Conservation (phyloP, 2,888 invertebrate species). For the Xylota segnis region DNA sequence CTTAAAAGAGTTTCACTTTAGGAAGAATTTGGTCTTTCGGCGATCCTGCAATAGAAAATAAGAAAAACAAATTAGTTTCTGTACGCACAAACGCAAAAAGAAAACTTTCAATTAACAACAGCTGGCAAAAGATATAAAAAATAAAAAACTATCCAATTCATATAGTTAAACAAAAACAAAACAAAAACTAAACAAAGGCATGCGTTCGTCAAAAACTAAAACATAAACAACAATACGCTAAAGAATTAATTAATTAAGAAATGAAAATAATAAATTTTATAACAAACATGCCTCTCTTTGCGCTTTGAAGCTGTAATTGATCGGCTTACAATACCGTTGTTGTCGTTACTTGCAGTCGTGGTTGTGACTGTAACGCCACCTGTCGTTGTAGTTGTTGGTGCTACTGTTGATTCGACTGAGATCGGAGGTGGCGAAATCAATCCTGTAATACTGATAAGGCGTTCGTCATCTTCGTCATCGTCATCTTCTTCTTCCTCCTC, state of each 20-base stretch:
- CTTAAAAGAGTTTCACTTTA: slow-evolving; percentile 62
- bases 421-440: slow-evolving; percentile 28
- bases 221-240: slow-evolving; percentile 13
- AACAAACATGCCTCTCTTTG: slow-evolving; percentile 75
- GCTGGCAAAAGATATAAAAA: slow-evolving; percentile 30
- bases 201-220: slow-evolving; percentile 20
- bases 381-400: slow-evolving; percentile 25
- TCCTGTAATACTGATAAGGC: slow-evolving; percentile 70
- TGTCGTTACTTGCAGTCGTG: slow-evolving; percentile 53
- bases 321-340: slow-evolving; percentile 68
- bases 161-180: slow-evolving; percentile 21
- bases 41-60: slow-evolving; percentile 62
- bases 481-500: slow-evolving; percentile 11
- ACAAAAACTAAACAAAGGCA: slow-evolving; percentile 24
- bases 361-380: slow-evolving; percentile 28
- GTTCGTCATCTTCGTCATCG: slow-evolving; percentile 49
- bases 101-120: slow-evolving; percentile 1
- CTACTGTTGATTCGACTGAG: slow-evolving; percentile 26
- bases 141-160: slow-evolving; percentile 11
- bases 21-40: slow-evolving; percentile 74
- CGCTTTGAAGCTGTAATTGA: slow-evolving; percentile 67
- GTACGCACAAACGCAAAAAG: neutral
- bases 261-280: slow-evolving; percentile 46
- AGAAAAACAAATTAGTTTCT: slow-evolving; percentile 16
- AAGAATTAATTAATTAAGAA: slow-evolving; percentile 22